Evolutionary conservation across 2,888 invertebrate genomes (phyloP).

Genomic region (Phanerotoma sp.): DNA sequence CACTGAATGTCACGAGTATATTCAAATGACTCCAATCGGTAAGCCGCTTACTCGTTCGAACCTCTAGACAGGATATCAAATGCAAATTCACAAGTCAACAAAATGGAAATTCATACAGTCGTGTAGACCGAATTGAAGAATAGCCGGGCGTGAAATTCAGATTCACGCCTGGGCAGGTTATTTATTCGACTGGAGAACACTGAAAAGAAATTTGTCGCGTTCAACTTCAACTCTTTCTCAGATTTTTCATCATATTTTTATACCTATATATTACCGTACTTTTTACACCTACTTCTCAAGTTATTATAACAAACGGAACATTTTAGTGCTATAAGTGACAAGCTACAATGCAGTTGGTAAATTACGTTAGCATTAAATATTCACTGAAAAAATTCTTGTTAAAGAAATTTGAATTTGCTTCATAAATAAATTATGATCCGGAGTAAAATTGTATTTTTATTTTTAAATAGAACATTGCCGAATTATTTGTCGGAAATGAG

Average conservation of each 20-base stretch:
- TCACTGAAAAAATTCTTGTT: too few species aligned
- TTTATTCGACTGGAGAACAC: constrained; percentile 7
- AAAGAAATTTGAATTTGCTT: too few species aligned
- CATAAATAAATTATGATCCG: too few species aligned
- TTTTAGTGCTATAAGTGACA: background rate
- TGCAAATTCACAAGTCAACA: constrained; percentile 41
- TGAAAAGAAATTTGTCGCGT: too few species aligned
- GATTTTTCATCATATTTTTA: too few species aligned
- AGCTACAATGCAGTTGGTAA: too few species aligned
- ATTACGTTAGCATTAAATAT: too few species aligned
- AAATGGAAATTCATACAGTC: constrained; percentile 35
- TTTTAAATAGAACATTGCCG: too few species aligned
- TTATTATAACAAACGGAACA: background rate
- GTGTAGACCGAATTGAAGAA: constrained; percentile 32
- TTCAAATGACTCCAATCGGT: constrained; percentile 30
- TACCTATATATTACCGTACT: too few species aligned
- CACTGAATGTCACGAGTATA: constrained; percentile 8
- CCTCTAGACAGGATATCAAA: constrained; percentile 34
- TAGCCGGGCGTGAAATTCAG: constrained; percentile 35
- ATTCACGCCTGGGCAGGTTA: constrained; percentile 29
- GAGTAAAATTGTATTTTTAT: too few species aligned
- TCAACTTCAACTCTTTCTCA: too few species aligned
- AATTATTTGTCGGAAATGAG: too few species aligned
- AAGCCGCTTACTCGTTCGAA: constrained; percentile 28
- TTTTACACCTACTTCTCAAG: background rate